Evolutionary conservation across 2,113 vertebrate species (phyloP).

Genomic region (Crocuta crocuta): DNA sequence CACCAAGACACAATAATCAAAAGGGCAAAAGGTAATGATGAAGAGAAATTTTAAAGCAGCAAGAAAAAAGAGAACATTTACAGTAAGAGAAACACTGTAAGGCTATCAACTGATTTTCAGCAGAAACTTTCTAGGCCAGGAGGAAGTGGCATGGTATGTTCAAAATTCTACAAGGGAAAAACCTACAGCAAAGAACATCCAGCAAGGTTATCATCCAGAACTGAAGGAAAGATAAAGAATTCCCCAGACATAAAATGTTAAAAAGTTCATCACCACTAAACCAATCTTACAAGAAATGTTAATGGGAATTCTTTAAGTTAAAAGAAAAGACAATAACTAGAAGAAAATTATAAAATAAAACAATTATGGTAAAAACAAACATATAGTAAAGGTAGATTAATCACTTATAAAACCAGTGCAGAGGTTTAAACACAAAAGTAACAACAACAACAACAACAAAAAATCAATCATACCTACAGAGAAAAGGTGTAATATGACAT

Average conservation of each 20-base stretch:
- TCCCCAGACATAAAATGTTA: not conserved
- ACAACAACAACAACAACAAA: no score
- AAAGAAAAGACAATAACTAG: not conserved
- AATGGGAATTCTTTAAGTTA: not conserved
- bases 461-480: not conserved
- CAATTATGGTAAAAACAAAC: not conserved
- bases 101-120: not conserved
- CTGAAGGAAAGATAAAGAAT: not conserved
- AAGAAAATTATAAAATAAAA: not conserved
- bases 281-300: not conserved
- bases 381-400: not conserved
- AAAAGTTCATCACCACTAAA: not conserved
- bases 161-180: not conserved
- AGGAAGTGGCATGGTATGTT: not conserved
- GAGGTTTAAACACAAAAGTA: not conserved
- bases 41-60: not conserved
- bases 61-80: not conserved
- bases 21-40: not conserved
- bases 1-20: not conserved
- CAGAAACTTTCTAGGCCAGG: not conserved
- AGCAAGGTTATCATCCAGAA: not conserved
- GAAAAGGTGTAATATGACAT: not conserved
- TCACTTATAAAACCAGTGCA: not conserved
- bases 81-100: not conserved
- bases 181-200: not conserved